A percentile compares a stretch with the other conserved stretches of the same genome.
Conservation (phyloP, 2,113 vertebrate genomes). For the Monopterus albus region DNA sequence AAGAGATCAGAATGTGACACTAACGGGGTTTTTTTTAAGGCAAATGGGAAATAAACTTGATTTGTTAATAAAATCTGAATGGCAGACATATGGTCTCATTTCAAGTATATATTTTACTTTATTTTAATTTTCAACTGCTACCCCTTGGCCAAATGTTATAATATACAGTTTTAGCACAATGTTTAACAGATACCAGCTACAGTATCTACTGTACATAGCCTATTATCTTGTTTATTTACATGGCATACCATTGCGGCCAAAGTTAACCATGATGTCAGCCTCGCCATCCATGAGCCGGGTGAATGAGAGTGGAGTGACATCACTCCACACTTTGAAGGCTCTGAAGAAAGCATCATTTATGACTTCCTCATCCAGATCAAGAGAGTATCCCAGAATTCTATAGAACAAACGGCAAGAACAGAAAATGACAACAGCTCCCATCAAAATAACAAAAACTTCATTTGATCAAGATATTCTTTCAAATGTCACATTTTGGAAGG, state of each 20-base stretch:
- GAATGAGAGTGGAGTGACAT: constrained; percentile 92
- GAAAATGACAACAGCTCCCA: neutral
- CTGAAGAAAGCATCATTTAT: constrained; percentile 95
- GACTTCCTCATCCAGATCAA: constrained; percentile 92
- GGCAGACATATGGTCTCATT: neutral
- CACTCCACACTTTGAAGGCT: constrained; percentile 97
- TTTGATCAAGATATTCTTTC: neutral
- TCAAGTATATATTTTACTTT: too few relatives aligned
- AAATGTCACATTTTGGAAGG: too few relatives aligned
- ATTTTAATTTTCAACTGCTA: too few relatives aligned
- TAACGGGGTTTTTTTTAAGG: neutral
- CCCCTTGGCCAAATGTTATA: too few relatives aligned
- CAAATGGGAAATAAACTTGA: neutral
- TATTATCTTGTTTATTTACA: neutral
- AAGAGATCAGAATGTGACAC: neutral
- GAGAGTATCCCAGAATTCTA: constrained; percentile 94
- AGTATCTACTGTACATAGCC: neutral
- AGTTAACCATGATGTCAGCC: constrained; percentile 99
- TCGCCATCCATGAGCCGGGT: constrained; percentile 92
- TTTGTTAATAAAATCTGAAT: neutral
- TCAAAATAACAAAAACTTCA: neutral
- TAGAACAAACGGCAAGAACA: neutral
- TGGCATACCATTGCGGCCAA: constrained; percentile 94
- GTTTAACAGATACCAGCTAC: neutral
- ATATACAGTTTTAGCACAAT: neutral